Evolutionary conservation across 2,113 vertebrate genomes (phyloP).

Genomic region (Actinemys pallida): DNA sequence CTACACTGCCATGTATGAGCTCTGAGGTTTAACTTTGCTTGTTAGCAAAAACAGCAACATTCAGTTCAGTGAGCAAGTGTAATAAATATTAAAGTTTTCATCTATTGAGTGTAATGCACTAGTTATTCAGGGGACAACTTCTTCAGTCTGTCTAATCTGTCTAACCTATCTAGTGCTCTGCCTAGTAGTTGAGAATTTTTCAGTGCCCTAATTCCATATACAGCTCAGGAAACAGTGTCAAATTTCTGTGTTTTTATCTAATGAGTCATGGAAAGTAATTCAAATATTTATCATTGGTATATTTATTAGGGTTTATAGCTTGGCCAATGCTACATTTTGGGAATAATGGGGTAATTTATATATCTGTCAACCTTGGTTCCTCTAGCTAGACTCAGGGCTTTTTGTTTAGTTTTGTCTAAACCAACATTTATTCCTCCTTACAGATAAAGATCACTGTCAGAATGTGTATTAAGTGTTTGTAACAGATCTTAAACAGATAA

Average conservation of each 20-base stretch:
- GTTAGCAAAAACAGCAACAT: background rate
- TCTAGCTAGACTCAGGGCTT: background rate
- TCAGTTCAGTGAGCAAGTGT: background rate
- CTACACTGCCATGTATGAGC: background rate
- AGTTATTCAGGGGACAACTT: background rate
- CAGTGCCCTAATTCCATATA: accelerated
- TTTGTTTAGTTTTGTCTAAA: background rate
- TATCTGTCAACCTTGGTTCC: background rate
- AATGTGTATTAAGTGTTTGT: background rate
- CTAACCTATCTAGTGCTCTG: background rate
- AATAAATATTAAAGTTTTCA: background rate
- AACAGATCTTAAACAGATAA: slow-evolving; percentile 15
- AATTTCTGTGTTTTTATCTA: background rate
- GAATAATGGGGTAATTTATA: background rate
- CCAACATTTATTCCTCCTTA: background rate
- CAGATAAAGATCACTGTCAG: background rate
- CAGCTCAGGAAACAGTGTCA: background rate
- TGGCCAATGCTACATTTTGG: background rate
- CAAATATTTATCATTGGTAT: background rate
- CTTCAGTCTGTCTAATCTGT: background rate
- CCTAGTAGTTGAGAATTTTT: background rate
- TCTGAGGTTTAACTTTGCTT: background rate
- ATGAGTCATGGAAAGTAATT: background rate
- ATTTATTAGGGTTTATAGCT: background rate
- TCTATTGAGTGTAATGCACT: background rate